Evolutionary conservation across 2,113 vertebrate species (phyloP).

Genomic region (Carlito syrichta): DNA sequence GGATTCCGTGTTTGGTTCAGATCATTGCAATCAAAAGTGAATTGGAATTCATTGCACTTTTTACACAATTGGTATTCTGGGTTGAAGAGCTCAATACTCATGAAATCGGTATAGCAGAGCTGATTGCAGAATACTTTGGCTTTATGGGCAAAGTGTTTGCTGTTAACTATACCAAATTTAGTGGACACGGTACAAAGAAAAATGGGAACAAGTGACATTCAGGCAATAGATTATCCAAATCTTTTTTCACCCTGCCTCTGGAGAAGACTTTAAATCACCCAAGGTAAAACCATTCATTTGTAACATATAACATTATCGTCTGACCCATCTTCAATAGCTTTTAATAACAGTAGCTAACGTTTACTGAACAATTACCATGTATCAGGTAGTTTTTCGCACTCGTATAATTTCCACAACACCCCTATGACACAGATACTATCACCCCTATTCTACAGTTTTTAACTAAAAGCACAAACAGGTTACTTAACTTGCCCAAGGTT

Average conservation of each 20-base stretch:
- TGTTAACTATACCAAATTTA: slow-evolving; percentile 45
- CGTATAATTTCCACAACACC: not conserved
- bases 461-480: not conserved
- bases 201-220: not conserved
- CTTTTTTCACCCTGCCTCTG: not conserved
- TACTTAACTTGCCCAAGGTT: not conserved
- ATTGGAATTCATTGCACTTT: slow-evolving; percentile 60
- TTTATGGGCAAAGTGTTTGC: slow-evolving; percentile 21
- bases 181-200: not conserved
- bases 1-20: slow-evolving; percentile 68
- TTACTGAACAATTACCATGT: not conserved
- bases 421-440: not conserved
- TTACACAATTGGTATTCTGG: slow-evolving; percentile 65
- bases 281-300: not conserved
- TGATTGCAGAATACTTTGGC: slow-evolving; percentile 47
- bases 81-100: slow-evolving; percentile 45
- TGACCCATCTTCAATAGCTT: not conserved
- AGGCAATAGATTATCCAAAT: not conserved
- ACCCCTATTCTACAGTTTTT: not conserved
- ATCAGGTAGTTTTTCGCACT: not conserved
- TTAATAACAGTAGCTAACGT: not conserved
- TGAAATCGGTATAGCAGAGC: slow-evolving; percentile 61
- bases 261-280: not conserved
- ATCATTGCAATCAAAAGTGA: slow-evolving; percentile 73
- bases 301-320: not conserved